Base-by-base conservation (phyloP, 2,113 vertebrate species). In the Cinclus cinclus region DNA sequence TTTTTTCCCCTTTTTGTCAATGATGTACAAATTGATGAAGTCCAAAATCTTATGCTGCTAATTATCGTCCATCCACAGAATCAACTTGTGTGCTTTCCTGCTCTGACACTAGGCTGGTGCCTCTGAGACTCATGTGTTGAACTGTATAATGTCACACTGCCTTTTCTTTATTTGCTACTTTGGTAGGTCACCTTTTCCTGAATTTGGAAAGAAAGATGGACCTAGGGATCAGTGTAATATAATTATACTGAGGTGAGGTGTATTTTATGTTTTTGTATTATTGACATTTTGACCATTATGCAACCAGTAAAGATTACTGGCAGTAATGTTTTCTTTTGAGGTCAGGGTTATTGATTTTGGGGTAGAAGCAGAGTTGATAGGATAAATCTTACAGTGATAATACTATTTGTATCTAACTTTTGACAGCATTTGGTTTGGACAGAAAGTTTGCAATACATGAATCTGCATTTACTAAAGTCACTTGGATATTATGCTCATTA, bases 271-370 rank as follows among this genome's bases (percentile, higher is more conserved):
- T 94, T 92, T 76, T 75, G 7, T 70, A 28, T 81, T 95, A 76
- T 81, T 90, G 79, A 41, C 24, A 52, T 90, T 59, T 81, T 95
- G 50, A 83, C 92, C 52, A 50, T 86, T 92, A 75, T 62, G 56
- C 44, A 95, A 92, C 53, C 56, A 53, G 63, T 85, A 90, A 92
- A 89, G 42, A 94, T 96, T 91, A 97, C 85, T 95, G 84, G 55
- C 73, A 94, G 24, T 69, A 65, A 27, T 84, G 39, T 31, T 88
- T 91, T 90, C 56, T 87, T 92, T 41, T 83, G 69, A 91, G 63
- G 62, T 65, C 78, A 88, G 19, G 8, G 1, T 60, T 95, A 87
- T 95, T 94, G 89, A 93, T 96, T 94, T 91, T 94, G 50, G 47
- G 67, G 18, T 65, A 50, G 84, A 75, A 94, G n/a, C 39, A 83